Evolutionary conservation across 2,113 vertebrate species (phyloP).

Genomic region (Patagioenas fasciata): DNA sequence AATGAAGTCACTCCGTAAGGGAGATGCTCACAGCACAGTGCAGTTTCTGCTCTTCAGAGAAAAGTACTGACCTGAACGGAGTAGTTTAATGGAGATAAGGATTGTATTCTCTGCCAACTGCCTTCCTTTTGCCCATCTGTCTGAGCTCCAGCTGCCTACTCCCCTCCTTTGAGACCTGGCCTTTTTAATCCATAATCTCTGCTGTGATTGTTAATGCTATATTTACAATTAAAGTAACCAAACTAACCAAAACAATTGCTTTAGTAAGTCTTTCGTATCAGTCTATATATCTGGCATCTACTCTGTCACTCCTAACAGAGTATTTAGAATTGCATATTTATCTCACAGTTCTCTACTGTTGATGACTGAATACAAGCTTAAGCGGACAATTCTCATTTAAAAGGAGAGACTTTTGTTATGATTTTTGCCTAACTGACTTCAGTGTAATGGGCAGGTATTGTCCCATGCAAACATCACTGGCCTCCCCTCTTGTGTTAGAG

Average conservation of each 20-base stretch:
- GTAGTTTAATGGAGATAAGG: neutral
- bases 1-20: neutral
- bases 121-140: neutral
- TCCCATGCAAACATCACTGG: neutral
- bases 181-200: neutral
- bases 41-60: neutral
- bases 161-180: neutral
- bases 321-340: neutral
- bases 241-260: neutral
- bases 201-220: neutral
- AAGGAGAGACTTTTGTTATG: neutral
- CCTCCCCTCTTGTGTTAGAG: neutral
- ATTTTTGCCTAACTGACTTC: neutral
- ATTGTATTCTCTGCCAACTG: neutral
- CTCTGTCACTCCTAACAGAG: neutral
- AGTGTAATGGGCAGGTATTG: neutral
- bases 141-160: neutral
- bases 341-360: neutral
- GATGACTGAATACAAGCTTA: neutral
- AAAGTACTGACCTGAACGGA: neutral
- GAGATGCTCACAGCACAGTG: neutral
- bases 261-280: neutral
- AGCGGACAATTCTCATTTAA: neutral
- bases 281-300: neutral
- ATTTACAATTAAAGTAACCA: neutral